Evolutionary conservation across 1,140 invertebrate species (phyloP).

Genomic region (Drosophila virilis): DNA sequence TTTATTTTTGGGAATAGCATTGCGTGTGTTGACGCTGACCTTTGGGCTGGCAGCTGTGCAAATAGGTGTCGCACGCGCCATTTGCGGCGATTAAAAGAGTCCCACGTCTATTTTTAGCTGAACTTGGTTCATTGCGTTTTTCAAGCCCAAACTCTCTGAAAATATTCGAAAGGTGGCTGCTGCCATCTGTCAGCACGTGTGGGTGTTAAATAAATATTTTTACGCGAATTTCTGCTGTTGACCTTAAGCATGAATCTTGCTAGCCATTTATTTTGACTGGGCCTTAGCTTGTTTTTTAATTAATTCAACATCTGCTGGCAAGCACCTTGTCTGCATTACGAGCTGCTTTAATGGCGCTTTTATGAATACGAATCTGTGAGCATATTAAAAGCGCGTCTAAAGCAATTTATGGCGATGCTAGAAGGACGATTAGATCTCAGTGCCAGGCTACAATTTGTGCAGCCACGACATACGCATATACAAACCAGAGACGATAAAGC

Average conservation of each 20-base stretch:
- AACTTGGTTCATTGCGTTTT: slow-evolving; percentile 19
- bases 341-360: slow-evolving; percentile 51
- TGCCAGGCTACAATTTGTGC: slow-evolving; percentile 15
- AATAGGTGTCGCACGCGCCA: slow-evolving; percentile 41
- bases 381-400: slow-evolving; percentile 41
- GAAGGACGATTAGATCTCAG: slow-evolving; percentile 6
- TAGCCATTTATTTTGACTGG: slow-evolving; percentile 57
- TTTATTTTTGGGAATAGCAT: slow-evolving; percentile 48
- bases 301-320: slow-evolving; percentile 47
- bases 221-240: slow-evolving; percentile 40
- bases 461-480: background rate
- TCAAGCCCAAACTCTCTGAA: background rate
- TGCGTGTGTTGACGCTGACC: slow-evolving; percentile 58
- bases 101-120: slow-evolving; percentile 26
- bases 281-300: slow-evolving; percentile 57
- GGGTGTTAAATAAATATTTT: slow-evolving; percentile 46
- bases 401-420: slow-evolving; percentile 30
- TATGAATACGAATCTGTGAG: slow-evolving; percentile 25
- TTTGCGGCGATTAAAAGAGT: slow-evolving; percentile 27
- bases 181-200: slow-evolving; percentile 25
- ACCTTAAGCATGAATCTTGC: slow-evolving; percentile 64
- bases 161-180: slow-evolving; percentile 7
- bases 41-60: slow-evolving; percentile 43
- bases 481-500: slow-evolving; percentile 2
- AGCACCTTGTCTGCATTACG: slow-evolving; percentile 56